These are phyloP conservation scores for Cyprinodon tularosa DNA, from an alignment of 2,113 vertebrate species.

Conservation along the genomic window DNA sequence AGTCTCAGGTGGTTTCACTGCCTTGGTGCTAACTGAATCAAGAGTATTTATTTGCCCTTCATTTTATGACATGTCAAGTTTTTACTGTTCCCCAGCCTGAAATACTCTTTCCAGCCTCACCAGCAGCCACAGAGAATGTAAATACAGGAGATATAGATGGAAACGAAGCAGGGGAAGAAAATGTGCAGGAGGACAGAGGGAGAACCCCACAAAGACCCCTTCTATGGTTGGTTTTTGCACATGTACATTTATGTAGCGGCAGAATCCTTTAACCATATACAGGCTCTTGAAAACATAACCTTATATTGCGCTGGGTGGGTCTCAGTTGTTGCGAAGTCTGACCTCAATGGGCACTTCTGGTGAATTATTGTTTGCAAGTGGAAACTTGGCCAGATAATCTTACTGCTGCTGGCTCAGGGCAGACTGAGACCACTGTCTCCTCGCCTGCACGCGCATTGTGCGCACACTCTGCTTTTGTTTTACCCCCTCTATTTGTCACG, in stretches of 20 bases:
- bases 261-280: constrained; percentile 42
- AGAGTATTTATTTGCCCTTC: constrained; percentile 66
- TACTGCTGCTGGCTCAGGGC: constrained; percentile 68
- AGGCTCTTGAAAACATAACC: constrained; percentile 33
- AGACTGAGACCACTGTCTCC: constrained; percentile 78
- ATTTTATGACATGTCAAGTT: constrained; percentile 72
- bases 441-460: constrained; percentile 3
- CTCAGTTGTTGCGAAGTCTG: constrained; percentile 51
- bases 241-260: constrained; percentile 29
- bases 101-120: constrained; percentile 59
- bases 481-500: constrained; percentile 58
- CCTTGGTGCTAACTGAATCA: constrained; percentile 64
- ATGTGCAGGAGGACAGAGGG: constrained; percentile 34
- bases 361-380: constrained; percentile 82
- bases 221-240: constrained; percentile 36
- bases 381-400: constrained; percentile 81
- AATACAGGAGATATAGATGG: constrained; percentile 71
- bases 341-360: constrained; percentile 74
- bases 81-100: constrained; percentile 74
- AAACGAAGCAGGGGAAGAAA: constrained; percentile 71
- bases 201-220: constrained; percentile 30
- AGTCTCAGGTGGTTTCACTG: constrained; percentile 68
- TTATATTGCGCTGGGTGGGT: constrained; percentile 58
- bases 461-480: constrained; percentile 49
- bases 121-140: constrained; percentile 60